phyloP scores from a whole-genome alignment of 2,888 invertebrate species.

The Odontomyia ornata region DNA sequence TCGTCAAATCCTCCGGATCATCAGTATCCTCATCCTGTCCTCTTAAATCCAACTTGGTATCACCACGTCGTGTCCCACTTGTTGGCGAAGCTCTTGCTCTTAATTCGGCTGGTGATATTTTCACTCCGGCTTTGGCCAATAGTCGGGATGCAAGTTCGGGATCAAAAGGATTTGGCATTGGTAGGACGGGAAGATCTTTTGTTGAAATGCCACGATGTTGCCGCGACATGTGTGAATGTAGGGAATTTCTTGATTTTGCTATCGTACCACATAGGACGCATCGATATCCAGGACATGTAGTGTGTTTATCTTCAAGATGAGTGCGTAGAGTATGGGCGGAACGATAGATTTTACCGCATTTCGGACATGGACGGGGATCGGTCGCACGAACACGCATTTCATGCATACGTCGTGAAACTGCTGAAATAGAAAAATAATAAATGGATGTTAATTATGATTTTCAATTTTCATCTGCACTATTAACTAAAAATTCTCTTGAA shows the following conservation, averaged over 20 bases:
- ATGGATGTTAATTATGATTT: too few species aligned
- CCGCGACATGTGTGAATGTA: conserved; percentile 93
- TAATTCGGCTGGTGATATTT: conserved; percentile 84
- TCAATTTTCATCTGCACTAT: not conserved
- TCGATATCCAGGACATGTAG: conserved; percentile 90
- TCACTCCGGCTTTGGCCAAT: conserved; percentile 87
- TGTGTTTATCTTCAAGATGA: conserved; percentile 92
- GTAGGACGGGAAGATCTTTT: conserved; percentile 89
- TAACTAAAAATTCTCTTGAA: not conserved
- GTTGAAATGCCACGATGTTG: conserved; percentile 93
- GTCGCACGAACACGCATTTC: conserved; percentile 90
- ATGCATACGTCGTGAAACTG: conserved; percentile 80
- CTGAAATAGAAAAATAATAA: too few species aligned
- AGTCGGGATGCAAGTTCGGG: conserved; percentile 87
- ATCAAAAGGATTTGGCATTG: conserved; percentile 92
- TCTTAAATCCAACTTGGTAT: conserved; percentile 81
- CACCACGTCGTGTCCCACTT: conserved; percentile 76
- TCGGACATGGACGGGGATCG: conserved; percentile 90
- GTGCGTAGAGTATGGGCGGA: conserved; percentile 91
- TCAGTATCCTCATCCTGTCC: conserved; percentile 72
- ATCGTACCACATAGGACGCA: conserved; percentile 93
- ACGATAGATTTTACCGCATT: conserved; percentile 91
- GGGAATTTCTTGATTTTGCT: conserved; percentile 89
- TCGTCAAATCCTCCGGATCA: conserved; percentile 85
- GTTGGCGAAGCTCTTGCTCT: conserved; percentile 87